A percentile compares a stretch with the other conserved stretches of the same genome.
Evolutionary conservation across 1,140 invertebrate genomes (phyloP).

Genomic region (Eueides isabella): DNA sequence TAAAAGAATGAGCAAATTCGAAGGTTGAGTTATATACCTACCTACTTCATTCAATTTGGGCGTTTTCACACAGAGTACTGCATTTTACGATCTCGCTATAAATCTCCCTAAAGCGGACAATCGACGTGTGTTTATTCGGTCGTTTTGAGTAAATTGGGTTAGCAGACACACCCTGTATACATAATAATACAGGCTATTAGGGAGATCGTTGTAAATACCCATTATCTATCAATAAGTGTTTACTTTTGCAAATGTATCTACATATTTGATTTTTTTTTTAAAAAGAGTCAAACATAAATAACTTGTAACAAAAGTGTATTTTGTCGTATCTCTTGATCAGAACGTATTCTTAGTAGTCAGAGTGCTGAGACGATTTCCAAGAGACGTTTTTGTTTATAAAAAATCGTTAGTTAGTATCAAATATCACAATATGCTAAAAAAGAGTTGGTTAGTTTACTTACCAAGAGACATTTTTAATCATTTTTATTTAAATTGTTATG

Average conservation of each 20-base stretch:
- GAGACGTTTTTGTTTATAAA: too few species aligned
- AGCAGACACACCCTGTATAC: slow-evolving; percentile 56
- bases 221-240: slow-evolving; percentile 24
- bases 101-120: slow-evolving; percentile 60
- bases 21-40: slow-evolving; percentile 47
- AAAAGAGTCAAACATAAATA: not conserved
- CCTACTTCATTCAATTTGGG: slow-evolving; percentile 57
- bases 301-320: too few species aligned
- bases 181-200: slow-evolving; percentile 19
- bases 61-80: slow-evolving; percentile 56
- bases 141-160: slow-evolving; percentile 73
- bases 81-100: slow-evolving; percentile 68
- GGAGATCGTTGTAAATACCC: slow-evolving; percentile 17
- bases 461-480: too few species aligned
- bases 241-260: slow-evolving; percentile 18
- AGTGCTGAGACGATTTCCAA: too few species aligned
- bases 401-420: too few species aligned
- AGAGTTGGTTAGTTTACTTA: too few species aligned
- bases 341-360: too few species aligned
- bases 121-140: slow-evolving; percentile 68
- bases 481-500: too few species aligned
- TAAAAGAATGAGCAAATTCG: slow-evolving; percentile 44
- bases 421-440: too few species aligned
- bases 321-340: too few species aligned
- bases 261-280: not conserved